Evolutionary conservation across 2,888 invertebrate species (phyloP).

Genomic region (Eurytoma adleriae): DNA sequence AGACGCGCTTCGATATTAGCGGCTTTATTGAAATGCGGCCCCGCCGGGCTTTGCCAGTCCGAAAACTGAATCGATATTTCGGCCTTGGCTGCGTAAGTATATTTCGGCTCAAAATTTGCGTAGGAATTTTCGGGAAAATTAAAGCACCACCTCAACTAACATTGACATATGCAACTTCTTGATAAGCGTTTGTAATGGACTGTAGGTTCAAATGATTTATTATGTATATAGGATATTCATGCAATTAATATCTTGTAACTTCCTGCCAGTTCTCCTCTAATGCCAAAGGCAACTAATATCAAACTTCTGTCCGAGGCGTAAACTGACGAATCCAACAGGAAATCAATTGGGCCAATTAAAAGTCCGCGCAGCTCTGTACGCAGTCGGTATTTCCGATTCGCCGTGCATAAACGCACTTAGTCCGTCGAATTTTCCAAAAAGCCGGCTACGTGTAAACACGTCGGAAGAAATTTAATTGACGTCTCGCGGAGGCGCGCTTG

Average conservation of each 20-base stretch:
- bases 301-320: too few species aligned
- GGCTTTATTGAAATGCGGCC: slow-evolving; percentile 49
- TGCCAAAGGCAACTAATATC: too few species aligned
- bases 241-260: too few species aligned
- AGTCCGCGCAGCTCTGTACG: not conserved
- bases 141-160: too few species aligned
- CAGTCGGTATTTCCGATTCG: not conserved
- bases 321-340: not conserved
- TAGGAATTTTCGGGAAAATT: too few species aligned
- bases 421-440: slow-evolving; percentile 30
- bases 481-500: slow-evolving; percentile 1
- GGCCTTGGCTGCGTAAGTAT: not conserved
- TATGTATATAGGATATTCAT: too few species aligned
- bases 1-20: slow-evolving; percentile 41
- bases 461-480: slow-evolving; percentile 43
- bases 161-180: too few species aligned
- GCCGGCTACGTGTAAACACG: not conserved
- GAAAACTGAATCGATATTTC: slow-evolving; percentile 45
- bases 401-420: not conserved
- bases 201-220: too few species aligned
- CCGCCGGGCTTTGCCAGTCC: not conserved
- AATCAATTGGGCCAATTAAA: not conserved
- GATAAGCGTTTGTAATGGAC: too few species aligned
- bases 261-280: too few species aligned
- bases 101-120: too few species aligned